Evolutionary conservation across 2,888 invertebrate species (phyloP).

Genomic region (Cephus sareptanus): DNA sequence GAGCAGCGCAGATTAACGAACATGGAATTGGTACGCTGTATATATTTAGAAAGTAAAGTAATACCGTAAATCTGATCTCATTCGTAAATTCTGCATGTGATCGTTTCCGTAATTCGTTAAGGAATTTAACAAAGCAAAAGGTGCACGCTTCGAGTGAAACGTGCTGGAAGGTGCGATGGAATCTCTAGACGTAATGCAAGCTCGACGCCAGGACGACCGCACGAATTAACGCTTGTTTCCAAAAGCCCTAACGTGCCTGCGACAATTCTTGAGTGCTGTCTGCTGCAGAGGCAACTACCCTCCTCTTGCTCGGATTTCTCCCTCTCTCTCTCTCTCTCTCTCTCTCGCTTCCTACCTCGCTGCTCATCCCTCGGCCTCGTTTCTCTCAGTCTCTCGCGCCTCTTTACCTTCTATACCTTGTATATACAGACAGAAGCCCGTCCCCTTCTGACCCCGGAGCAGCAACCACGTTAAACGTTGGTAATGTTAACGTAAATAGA

Average conservation of each 20-base stretch:
- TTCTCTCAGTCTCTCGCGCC: background rate
- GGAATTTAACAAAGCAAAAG: background rate
- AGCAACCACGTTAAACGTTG: constrained; percentile 66
- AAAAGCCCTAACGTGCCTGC: constrained; percentile 64
- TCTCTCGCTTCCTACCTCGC: constrained; percentile 25
- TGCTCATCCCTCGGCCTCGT: constrained; percentile 22
- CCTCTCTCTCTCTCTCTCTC: constrained; percentile 10
- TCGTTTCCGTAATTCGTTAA: background rate
- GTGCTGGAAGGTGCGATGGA: background rate
- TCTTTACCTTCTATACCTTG: background rate
- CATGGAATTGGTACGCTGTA: background rate
- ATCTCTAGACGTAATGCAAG: constrained; percentile 1
- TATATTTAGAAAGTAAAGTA: background rate
- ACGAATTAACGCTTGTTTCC: constrained; percentile 63
- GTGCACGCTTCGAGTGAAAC: constrained; percentile 1
- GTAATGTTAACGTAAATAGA: constrained; percentile 67
- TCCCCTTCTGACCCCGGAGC: constrained; percentile 31
- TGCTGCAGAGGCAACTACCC: constrained; percentile 49
- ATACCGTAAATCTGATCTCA: background rate
- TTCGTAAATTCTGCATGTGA: background rate
- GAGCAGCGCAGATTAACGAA: background rate
- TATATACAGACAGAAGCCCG: constrained; percentile 27
- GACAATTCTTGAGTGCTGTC: constrained; percentile 67
- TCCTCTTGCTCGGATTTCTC: constrained; percentile 26
- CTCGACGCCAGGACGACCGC: constrained; percentile 45